Conservation (phyloP, 2,888 invertebrate genomes). For the Lapara coniferarum region DNA sequence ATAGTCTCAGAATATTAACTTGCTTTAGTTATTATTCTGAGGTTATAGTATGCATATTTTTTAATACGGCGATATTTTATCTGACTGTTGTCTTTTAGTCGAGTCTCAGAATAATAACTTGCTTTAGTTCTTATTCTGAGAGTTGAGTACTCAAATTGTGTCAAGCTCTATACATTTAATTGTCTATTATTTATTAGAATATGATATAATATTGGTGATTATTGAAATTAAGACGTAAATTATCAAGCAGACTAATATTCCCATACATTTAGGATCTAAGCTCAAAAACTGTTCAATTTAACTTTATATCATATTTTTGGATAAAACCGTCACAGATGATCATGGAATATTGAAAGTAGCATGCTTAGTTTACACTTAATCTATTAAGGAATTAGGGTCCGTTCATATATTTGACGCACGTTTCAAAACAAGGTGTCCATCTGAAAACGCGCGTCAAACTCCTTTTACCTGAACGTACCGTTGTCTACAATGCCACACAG, state of each 20-base stretch:
- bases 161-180: no score
- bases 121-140: no score
- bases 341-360: not conserved
- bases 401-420: no score
- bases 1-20: no score
- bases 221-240: not conserved
- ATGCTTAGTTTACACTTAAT: slow-evolving; percentile 2
- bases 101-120: no score
- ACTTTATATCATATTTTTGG: not conserved
- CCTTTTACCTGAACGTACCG: not conserved
- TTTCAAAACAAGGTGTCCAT: no score
- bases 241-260: not conserved
- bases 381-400: slow-evolving; percentile 9
- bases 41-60: no score
- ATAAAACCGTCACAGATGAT: not conserved
- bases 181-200: not conserved
- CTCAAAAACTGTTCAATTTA: slow-evolving; percentile 24
- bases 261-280: slow-evolving; percentile 5
- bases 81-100: no score
- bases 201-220: slow-evolving; percentile 1
- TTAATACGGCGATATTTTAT: no score
- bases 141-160: no score
- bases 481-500: slow-evolving; percentile 32
- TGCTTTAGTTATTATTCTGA: no score
- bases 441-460: no score